Evolutionary conservation across 2,113 vertebrate genomes (phyloP).

Genomic region (Dipodomys spectabilis): DNA sequence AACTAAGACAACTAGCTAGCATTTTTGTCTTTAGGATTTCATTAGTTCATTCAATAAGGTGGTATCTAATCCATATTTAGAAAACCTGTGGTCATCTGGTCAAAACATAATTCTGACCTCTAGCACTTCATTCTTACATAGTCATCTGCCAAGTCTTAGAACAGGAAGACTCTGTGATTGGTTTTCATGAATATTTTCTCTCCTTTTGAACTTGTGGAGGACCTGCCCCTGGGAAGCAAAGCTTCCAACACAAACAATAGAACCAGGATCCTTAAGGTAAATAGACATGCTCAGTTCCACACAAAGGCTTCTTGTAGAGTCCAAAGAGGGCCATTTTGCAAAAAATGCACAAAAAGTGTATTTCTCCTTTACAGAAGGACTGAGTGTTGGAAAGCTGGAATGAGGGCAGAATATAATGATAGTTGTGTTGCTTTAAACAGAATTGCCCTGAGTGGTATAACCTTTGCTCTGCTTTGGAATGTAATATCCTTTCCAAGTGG

Average conservation of each 20-base stretch:
- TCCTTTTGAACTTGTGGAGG: conserved; percentile 22
- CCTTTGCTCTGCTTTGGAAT: conserved; percentile 36
- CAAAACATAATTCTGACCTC: conserved; percentile 43
- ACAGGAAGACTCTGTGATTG: background rate
- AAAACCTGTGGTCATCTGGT: conserved; percentile 24
- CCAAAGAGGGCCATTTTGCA: background rate
- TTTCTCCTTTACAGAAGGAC: background rate
- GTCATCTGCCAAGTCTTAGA: background rate
- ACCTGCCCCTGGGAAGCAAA: background rate
- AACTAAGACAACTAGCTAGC: background rate
- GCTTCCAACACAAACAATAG: background rate
- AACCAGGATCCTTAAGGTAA: background rate
- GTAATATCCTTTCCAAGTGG: conserved; percentile 64
- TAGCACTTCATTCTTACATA: background rate
- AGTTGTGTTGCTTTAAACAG: conserved; percentile 16
- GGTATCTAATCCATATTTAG: background rate
- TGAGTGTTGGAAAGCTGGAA: conserved; percentile 4
- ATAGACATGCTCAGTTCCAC: background rate
- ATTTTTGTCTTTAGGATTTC: conserved; percentile 30
- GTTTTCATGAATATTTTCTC: conserved; percentile 42
- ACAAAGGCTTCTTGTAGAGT: background rate
- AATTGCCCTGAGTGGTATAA: conserved; percentile 34
- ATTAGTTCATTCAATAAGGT: conserved; percentile 7
- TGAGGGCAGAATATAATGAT: background rate
- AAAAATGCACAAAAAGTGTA: background rate